phyloP scores from a whole-genome alignment of 2,797 vertebrate genomes.

The Ispidina lecontei region DNA sequence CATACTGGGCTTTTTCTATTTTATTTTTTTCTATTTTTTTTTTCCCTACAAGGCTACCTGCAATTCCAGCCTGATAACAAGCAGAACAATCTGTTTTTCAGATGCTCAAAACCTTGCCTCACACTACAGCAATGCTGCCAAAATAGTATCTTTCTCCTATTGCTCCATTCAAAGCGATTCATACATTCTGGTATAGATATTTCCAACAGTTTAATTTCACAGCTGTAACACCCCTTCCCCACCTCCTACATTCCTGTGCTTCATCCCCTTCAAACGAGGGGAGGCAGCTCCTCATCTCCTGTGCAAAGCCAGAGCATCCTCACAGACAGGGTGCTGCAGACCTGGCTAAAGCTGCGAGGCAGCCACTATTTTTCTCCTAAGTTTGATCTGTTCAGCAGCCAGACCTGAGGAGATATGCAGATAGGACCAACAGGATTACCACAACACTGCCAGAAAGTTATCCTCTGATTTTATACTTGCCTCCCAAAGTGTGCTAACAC shows the following conservation, averaged over 20 bases:
- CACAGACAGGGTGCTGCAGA: background rate
- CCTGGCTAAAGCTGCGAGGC: background rate
- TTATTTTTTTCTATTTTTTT: background rate
- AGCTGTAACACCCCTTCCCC: background rate
- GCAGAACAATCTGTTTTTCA: background rate
- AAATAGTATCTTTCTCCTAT: rapidly evolving
- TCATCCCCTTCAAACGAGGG: background rate
- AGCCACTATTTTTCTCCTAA: background rate
- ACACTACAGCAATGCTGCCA: background rate
- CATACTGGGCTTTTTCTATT: background rate
- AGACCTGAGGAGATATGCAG: background rate
- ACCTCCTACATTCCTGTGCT: background rate
- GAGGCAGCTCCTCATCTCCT: background rate
- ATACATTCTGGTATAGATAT: rapidly evolving
- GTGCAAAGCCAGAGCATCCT: background rate
- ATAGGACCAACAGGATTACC: background rate
- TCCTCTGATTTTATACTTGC: background rate
- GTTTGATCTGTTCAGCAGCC: background rate
- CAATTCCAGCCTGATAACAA: background rate
- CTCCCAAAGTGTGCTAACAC: background rate
- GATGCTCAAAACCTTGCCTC: background rate
- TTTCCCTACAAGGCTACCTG: background rate
- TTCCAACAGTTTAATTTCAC: background rate
- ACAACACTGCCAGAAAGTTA: background rate
- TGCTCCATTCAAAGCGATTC: background rate